phyloP scores from a whole-genome alignment of 2,797 vertebrate species.

The Microctenopoma lineatum region DNA sequence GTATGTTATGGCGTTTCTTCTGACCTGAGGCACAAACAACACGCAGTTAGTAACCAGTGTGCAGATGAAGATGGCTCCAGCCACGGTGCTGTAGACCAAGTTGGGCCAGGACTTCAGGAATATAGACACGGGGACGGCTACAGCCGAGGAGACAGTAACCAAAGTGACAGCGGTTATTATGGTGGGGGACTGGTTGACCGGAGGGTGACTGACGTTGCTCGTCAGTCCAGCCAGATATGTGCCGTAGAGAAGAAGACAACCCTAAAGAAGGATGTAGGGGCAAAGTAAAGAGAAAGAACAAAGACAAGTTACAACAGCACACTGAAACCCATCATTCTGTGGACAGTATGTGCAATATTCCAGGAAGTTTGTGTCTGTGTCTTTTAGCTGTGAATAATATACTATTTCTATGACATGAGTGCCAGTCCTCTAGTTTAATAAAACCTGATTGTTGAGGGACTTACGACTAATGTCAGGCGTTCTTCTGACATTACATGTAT shows the following conservation, averaged over 20 bases:
- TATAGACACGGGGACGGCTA: slow-evolving; percentile 85
- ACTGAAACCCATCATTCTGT: not conserved
- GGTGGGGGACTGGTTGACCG: slow-evolving; percentile 95
- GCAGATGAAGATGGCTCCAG: slow-evolving; percentile 94
- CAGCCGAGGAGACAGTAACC: slow-evolving; percentile 83
- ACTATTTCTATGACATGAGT: not conserved
- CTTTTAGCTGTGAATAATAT: not conserved
- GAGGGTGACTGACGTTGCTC: slow-evolving; percentile 91
- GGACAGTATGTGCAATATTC: not conserved
- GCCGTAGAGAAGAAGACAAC: slow-evolving; percentile 90
- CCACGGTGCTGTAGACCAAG: slow-evolving; percentile 89
- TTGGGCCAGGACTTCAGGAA: slow-evolving; percentile 92
- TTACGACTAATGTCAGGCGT: not conserved
- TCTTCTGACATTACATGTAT: not conserved
- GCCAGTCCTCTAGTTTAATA: not conserved
- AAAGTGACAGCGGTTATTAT: slow-evolving; percentile 91
- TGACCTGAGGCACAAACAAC: slow-evolving; percentile 95
- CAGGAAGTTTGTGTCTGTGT: not conserved
- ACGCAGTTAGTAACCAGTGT: slow-evolving; percentile 93
- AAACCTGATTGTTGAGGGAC: not conserved
- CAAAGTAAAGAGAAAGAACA: not conserved
- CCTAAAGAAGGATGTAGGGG: slow-evolving; percentile 74
- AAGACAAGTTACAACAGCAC: not conserved
- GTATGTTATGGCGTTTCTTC: slow-evolving; percentile 27
- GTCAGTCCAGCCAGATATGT: slow-evolving; percentile 95